phyloP scores from a whole-genome alignment of 2,888 invertebrate genomes.

The Heteromurus nitidus region DNA sequence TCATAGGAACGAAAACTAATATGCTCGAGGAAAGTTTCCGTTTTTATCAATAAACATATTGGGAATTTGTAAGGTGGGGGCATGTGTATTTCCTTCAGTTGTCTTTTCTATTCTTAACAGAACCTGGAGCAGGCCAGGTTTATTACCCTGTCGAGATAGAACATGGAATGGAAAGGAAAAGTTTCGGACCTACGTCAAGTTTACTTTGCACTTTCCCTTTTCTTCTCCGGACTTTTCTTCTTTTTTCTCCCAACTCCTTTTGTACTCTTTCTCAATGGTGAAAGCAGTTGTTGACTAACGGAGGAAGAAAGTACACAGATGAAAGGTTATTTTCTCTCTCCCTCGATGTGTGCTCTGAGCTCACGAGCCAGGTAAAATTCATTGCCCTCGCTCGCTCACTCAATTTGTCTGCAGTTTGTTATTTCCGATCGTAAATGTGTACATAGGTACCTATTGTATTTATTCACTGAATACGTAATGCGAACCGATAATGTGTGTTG shows the following conservation, averaged over 20 bases:
- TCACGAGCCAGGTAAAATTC: background rate
- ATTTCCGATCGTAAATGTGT: background rate
- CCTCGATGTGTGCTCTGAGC: background rate
- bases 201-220: conserved; percentile 21
- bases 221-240: background rate
- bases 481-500: background rate
- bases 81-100: background rate
- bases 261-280: background rate
- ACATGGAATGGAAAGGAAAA: background rate
- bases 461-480: background rate
- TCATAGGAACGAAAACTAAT: background rate
- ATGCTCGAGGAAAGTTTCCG: background rate
- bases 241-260: background rate
- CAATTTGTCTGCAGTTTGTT: background rate
- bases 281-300: conserved; percentile 6
- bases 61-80: background rate
- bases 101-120: background rate
- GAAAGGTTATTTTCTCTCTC: background rate
- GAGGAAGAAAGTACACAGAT: background rate
- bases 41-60: background rate
- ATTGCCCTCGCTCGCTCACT: background rate
- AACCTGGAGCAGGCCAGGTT: conserved; percentile 25
- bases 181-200: conserved; percentile 29
- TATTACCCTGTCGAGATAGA: conserved; percentile 14
- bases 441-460: background rate